Base-by-base conservation (phyloP, 2,888 invertebrate species). In the Polydrusus cervinus region DNA sequence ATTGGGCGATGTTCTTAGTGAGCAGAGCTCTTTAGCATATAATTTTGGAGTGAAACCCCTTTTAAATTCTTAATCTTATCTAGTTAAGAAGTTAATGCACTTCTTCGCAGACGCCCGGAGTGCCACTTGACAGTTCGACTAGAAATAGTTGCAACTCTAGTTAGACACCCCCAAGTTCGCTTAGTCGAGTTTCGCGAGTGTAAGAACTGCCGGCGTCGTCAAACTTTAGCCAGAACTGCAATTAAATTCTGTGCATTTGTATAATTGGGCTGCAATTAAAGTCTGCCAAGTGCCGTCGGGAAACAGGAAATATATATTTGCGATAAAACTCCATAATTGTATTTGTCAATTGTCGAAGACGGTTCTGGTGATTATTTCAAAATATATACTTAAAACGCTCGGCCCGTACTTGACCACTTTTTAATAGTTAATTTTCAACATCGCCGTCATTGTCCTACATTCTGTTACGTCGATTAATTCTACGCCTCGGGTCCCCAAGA, bases 191-290 rank as follows among this genome's bases (percentile, higher is more conserved):
- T 70, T 34, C 38, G 38, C 34, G 13, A 49, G n/a, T 47, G 61
- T 61, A 70, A 70, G 70, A 70, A 70, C 57, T 62, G 61, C 34
- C 47, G n/a, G n/a, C n/a, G 70, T 49, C 62, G 45, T 70, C 70
- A 70, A 70, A 70, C 70, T 70, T 70, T 70, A 38, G 38, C n/a
- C 9, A 11, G 51, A 70, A 70, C 51, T 62, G 49, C 70, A 61
- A 70, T 70, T 70, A 61, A 70, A 70, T 70, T 70, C 6, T 61
- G 34, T 51, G 45, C 70, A 62, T 70, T 70, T 62, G 70, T 70
- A 62, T 70, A 70, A 70, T 70, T 70, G 70, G 49, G 61, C 61
- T 70, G 40, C 70, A 62, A 70, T 70, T 70, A 61, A 30, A 38
- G 49, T 18, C 14, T 13, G 45, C 61, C n/a, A 70, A 16, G 10